These are phyloP conservation scores for Hedychridium roseum DNA, from an alignment of 2,888 invertebrate genomes.

Conservation along the genomic window DNA sequence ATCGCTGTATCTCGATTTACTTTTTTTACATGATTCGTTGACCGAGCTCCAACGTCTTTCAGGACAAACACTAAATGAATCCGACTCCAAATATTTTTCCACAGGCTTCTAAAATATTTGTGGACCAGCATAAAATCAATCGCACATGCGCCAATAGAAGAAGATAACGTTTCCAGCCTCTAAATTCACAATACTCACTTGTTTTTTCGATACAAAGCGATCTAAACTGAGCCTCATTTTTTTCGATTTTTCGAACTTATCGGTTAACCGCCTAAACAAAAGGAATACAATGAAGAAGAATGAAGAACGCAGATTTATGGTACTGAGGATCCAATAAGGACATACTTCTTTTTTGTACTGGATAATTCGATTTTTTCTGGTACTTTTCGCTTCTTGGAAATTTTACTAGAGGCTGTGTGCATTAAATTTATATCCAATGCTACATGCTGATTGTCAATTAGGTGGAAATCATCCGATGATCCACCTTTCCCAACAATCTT, in stretches of 20 bases:
- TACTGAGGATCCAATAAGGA: too few relatives aligned
- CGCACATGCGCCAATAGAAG: too few relatives aligned
- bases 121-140: too few relatives aligned
- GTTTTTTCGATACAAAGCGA: slow-evolving; percentile 51
- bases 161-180: too few relatives aligned
- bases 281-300: too few relatives aligned
- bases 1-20: slow-evolving; percentile 34
- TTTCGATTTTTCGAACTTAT: slow-evolving; percentile 53
- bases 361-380: slow-evolving; percentile 68
- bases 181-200: slow-evolving; percentile 27
- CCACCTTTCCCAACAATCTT: slow-evolving; percentile 77
- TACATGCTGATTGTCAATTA: slow-evolving; percentile 31
- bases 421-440: slow-evolving; percentile 47
- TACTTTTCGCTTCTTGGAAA: slow-evolving; percentile 73
- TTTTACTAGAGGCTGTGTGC: slow-evolving; percentile 69
- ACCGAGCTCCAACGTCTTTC: slow-evolving; percentile 69
- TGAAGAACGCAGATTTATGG: too few relatives aligned
- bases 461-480: slow-evolving; percentile 60
- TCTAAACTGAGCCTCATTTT: slow-evolving; percentile 57
- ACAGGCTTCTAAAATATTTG: slow-evolving; percentile 41
- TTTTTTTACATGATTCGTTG: slow-evolving; percentile 57
- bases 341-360: slow-evolving; percentile 75
- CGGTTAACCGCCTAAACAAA: slow-evolving; percentile 41
- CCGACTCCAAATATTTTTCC: slow-evolving; percentile 39
- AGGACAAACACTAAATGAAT: slow-evolving; percentile 48